phyloP scores from a whole-genome alignment of 2,797 vertebrate species.

The Silurus lanzhouensis region DNA sequence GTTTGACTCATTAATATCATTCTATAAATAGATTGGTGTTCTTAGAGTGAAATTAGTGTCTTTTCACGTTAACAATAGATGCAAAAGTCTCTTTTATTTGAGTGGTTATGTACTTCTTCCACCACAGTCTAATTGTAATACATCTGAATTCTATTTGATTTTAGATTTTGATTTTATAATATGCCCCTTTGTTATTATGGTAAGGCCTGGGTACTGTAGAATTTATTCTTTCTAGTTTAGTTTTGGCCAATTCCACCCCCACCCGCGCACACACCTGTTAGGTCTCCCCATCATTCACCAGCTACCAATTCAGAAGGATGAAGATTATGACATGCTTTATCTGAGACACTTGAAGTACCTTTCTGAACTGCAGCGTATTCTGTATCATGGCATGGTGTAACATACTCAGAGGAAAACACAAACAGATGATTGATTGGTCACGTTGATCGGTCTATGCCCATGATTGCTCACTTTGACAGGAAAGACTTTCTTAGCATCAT shows the following conservation, averaged over 20 bases:
- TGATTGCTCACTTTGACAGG: background rate
- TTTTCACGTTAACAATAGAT: too few relatives aligned
- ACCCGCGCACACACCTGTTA: too few relatives aligned
- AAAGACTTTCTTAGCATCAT: background rate
- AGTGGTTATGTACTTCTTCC: too few relatives aligned
- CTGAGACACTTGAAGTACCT: background rate
- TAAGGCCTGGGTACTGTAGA: too few relatives aligned
- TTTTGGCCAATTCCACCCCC: background rate
- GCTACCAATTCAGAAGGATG: background rate
- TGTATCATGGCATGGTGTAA: too few relatives aligned
- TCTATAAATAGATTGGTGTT: too few relatives aligned
- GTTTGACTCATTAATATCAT: too few relatives aligned
- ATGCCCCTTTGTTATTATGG: background rate
- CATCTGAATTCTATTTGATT: background rate
- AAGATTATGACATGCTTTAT: background rate
- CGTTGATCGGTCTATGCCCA: too few relatives aligned
- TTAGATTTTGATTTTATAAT: background rate
- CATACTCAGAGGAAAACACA: background rate
- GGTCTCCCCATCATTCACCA: background rate
- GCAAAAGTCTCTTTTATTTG: too few relatives aligned
- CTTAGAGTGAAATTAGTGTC: too few relatives aligned
- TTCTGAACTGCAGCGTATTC: background rate
- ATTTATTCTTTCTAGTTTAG: background rate
- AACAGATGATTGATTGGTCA: too few relatives aligned
- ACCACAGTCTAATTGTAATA: too few relatives aligned